Conservation (phyloP, 2,888 invertebrate species). For the Nephrotoma flavescens region DNA sequence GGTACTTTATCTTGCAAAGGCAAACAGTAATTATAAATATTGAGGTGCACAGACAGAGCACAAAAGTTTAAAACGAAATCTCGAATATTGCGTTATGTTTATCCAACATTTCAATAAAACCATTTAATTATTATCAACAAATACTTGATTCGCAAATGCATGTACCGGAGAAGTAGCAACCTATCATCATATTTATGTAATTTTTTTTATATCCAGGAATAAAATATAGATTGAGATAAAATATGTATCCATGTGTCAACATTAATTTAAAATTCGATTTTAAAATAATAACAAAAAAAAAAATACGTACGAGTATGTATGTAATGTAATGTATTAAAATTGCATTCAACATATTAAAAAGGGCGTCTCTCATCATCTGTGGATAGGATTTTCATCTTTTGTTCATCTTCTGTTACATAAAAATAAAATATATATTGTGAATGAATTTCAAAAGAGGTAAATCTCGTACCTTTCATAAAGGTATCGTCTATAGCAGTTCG, state of each 20-base stretch:
- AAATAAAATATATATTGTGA: neutral
- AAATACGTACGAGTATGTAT: neutral
- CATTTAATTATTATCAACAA: neutral
- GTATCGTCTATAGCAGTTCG: neutral
- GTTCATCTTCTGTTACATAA: neutral
- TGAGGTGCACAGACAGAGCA: neutral
- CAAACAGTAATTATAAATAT: neutral
- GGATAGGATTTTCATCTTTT: neutral
- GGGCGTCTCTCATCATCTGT: neutral
- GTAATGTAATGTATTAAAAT: neutral
- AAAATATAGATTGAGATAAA: neutral
- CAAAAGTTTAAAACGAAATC: neutral
- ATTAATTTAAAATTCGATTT: conserved; percentile 4
- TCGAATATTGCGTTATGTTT: neutral
- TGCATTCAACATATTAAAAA: neutral
- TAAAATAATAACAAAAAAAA: neutral
- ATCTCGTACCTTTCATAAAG: neutral
- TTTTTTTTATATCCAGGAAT: neutral
- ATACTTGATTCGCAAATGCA: neutral
- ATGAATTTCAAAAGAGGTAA: neutral
- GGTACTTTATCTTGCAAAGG: neutral
- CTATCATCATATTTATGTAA: neutral
- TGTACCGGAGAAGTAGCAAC: neutral
- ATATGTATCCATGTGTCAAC: conserved; percentile 4
- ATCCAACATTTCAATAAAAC: neutral